These are phyloP conservation scores for Botrylloides violaceus DNA, from an alignment of 23 tunicate genomes.

Conservation along the genomic window DNA sequence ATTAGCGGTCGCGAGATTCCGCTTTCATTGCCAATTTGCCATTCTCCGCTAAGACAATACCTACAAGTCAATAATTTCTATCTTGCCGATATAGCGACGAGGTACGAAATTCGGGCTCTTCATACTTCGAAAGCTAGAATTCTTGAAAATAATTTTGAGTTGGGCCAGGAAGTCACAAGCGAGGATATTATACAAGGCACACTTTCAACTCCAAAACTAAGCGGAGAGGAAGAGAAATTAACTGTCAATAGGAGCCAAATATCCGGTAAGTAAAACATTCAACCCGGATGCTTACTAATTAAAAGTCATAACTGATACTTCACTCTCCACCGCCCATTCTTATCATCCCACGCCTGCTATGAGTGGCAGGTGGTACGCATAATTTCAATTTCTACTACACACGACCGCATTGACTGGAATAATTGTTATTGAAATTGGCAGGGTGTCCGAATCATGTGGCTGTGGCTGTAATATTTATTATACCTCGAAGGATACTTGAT, in stretches of 20 bases:
- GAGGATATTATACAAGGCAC: conserved; percentile 13
- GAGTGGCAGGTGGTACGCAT: too few species aligned
- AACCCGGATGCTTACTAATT: too few species aligned
- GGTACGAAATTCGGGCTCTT: conserved; percentile 46
- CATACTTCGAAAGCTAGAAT: conserved; percentile 39
- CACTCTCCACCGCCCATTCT: too few species aligned
- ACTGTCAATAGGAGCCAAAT: conserved; percentile 27
- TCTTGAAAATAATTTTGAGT: conserved; percentile 31
- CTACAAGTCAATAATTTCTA: too few species aligned
- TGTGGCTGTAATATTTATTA: conserved; percentile 39
- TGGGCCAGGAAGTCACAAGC: conserved; percentile 21
- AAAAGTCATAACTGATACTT: too few species aligned
- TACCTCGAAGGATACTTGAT: conserved; percentile 10
- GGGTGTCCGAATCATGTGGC: conserved; percentile 76
- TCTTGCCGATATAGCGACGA: conserved; percentile 43
- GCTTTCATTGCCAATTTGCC: too few species aligned
- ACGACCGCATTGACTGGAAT: too few species aligned
- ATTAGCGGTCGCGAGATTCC: too few species aligned
- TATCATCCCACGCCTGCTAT: too few species aligned
- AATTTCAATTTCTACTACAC: too few species aligned
- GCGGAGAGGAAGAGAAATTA: conserved; percentile 34
- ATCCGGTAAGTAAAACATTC: conserved; percentile 37
- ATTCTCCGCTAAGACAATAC: too few species aligned
- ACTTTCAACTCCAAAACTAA: conserved; percentile 12
- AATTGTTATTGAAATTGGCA: too few species aligned